A percentile compares a stretch with the other conserved stretches of the same genome.
Conservation (phyloP, 2,113 vertebrate genomes). For the Euleptes europaea region DNA sequence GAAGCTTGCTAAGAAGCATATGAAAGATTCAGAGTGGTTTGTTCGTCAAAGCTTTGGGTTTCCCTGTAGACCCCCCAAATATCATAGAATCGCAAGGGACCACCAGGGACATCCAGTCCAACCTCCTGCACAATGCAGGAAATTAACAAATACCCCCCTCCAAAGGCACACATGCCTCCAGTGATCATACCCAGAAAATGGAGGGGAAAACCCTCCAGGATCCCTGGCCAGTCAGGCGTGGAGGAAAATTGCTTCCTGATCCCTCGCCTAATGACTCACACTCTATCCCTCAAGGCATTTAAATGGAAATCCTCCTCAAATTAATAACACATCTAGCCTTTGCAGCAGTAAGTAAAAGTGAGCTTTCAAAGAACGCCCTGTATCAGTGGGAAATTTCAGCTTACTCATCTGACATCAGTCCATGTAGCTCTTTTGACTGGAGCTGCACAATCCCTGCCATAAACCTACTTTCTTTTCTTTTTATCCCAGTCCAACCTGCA, state of each 20-base stretch:
- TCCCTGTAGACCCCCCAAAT: no score
- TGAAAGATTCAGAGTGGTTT: not conserved
- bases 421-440: not conserved
- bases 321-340: not conserved
- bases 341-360: not conserved
- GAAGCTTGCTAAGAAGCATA: not conserved
- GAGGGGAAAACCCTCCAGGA: no score
- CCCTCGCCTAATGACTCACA: no score
- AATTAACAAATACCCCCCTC: no score
- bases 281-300: no score
- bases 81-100: no score
- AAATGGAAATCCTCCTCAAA: not conserved
- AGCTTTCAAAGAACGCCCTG: not conserved
- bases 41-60: not conserved
- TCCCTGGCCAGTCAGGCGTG: no score
- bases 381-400: not conserved
- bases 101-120: no score
- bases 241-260: no score
- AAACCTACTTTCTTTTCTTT: not conserved
- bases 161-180: no score
- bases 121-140: no score
- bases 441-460: not conserved
- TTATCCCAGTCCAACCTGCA: not conserved
- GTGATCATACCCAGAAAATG: no score
- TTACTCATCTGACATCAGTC: not conserved